phyloP scores from a whole-genome alignment of 2,113 vertebrate genomes.

The Aegotheles bennettii region DNA sequence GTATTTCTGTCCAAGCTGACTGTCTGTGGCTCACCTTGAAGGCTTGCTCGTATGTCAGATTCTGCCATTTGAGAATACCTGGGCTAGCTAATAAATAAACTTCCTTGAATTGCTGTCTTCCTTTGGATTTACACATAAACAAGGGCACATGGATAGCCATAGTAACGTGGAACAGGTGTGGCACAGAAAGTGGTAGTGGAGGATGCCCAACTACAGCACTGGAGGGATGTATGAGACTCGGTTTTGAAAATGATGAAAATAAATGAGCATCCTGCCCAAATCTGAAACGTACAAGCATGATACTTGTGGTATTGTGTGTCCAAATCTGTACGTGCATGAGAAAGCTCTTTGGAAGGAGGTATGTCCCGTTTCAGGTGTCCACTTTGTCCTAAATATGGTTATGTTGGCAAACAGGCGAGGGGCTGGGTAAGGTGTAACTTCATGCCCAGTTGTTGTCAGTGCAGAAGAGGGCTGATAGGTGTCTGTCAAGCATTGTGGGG shows the following conservation, averaged over 20 bases:
- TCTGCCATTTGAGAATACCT: neutral
- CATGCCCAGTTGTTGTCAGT: neutral
- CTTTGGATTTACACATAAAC: neutral
- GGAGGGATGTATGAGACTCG: neutral
- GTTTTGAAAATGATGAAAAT: neutral
- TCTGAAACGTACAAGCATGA: neutral
- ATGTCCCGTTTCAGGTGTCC: neutral
- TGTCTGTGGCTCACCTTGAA: neutral
- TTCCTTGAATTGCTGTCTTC: neutral
- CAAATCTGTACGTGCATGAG: neutral
- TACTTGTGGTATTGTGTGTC: neutral
- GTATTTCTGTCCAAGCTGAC: neutral
- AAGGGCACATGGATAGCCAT: neutral
- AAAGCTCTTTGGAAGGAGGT: neutral
- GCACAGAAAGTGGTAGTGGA: neutral
- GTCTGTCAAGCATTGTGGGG: too few species aligned
- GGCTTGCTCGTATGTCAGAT: neutral
- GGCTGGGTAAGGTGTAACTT: neutral
- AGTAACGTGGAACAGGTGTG: neutral
- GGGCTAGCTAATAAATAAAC: neutral
- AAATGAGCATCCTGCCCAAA: neutral
- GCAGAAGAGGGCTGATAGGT: accelerated
- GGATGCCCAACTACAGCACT: neutral
- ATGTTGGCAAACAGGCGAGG: neutral
- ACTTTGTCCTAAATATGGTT: neutral